Conservation (phyloP, 2,888 invertebrate species). For the Drosophila flavopinicola region DNA sequence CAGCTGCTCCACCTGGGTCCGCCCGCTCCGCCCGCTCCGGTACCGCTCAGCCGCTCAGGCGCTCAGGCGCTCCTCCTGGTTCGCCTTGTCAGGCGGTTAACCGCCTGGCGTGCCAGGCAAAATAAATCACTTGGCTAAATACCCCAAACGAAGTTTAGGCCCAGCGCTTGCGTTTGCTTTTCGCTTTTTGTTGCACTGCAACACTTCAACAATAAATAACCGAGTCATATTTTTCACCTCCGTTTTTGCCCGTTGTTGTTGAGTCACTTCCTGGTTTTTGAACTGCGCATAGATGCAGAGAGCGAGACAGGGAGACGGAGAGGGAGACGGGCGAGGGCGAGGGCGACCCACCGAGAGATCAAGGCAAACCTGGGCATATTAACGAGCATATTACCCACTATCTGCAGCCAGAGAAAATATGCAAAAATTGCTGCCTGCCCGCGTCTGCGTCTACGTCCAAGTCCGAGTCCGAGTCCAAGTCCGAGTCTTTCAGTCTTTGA, state of each 20-base stretch:
- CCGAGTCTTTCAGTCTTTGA: conserved; percentile 3
- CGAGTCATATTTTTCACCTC: conserved; percentile 80
- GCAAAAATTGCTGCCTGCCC: conserved; percentile 69
- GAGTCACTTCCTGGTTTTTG: conserved; percentile 80
- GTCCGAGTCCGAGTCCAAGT: conserved; percentile 6
- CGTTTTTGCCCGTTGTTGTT: conserved; percentile 67
- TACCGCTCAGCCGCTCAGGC: background rate
- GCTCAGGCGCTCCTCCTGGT: background rate
- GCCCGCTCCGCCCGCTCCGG: conserved; percentile 13
- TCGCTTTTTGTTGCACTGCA: conserved; percentile 72
- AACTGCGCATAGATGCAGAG: conserved; percentile 43
- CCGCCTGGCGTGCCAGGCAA: conserved; percentile 70
- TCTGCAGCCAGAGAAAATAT: conserved; percentile 70
- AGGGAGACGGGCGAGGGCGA: background rate
- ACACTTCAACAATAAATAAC: conserved; percentile 79
- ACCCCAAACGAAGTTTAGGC: conserved; percentile 77
- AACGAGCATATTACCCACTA: conserved; percentile 79
- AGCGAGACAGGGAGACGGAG: background rate
- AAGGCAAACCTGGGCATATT: conserved; percentile 69
- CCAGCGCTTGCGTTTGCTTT: conserved; percentile 46
- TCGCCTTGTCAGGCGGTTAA: conserved; percentile 51
- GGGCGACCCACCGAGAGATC: conserved; percentile 41
- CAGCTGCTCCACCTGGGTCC: conserved; percentile 33
- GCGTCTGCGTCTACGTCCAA: no score
- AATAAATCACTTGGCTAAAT: conserved; percentile 77